Base-by-base conservation (phyloP, 1,140 invertebrate genomes). In the Lutraria rhynchaena region DNA sequence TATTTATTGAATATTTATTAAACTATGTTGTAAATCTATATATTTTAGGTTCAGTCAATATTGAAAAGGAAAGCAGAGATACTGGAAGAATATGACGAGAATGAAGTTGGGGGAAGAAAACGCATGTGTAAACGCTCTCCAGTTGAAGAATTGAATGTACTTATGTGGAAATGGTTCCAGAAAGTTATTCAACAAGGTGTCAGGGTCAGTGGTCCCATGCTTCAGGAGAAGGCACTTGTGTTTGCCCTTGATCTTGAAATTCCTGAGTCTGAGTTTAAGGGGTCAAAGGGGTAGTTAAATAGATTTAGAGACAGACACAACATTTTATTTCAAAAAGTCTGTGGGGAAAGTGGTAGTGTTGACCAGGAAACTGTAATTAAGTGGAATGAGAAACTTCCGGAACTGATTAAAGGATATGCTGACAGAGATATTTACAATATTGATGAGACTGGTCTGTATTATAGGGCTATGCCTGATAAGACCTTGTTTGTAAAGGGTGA, bases 221-320 rank as follows among this genome's bases (percentile, higher is more conserved):
- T 49, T 13, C 46, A 49, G 46, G 46, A 49, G 46, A 49, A 49
- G 46, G 11, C 46, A 49, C 46, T 49, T 49, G 11, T 49, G n/a
- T 49, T 49, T n/a, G n/a, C 46, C 11, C 11, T 13, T 11, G 46
- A 49, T 13, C n/a, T 49, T 13, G 11, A n/a, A n/a, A 49, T 49
- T 49, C 46, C 46, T 13, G 46, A 49, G 46, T 49, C 46, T 11
- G 46, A 49, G n/a, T 49, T 49, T n/a, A 49, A 49, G 11, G 46
- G 11, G n/a, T 49, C 46, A 49, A 49, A 49, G n/a, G n/a, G 46
- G 46, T 49, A n/a, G 46, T n/a, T 49, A 49, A 49, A 49, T n/a
- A 49, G 46, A n/a, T 49, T 49, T n/a, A 11, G 46, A 13, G n/a
- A 49, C 11, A 49, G 46, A 49, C 46, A 49, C n/a, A 49, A 49